Evolutionary conservation across 2,888 invertebrate species (phyloP).

Genomic region (Pseudolycoriella hygida): DNA sequence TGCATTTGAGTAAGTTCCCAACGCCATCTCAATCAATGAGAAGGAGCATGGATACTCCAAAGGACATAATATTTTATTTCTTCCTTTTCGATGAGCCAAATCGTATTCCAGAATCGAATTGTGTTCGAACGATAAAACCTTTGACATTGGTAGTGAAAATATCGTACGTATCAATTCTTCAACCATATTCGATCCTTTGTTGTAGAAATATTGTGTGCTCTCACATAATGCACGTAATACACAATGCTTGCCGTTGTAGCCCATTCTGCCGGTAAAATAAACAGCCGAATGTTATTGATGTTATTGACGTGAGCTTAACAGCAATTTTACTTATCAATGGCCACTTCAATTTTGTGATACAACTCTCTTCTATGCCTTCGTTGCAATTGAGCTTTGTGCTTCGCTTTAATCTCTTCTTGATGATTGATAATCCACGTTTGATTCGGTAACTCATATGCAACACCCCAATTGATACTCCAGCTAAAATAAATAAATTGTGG

Average conservation of each 20-base stretch:
- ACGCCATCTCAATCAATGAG: slow-evolving; percentile 51
- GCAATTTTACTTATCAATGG: slow-evolving; percentile 46
- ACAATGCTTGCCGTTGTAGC: slow-evolving; percentile 53
- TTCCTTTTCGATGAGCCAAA: slow-evolving; percentile 35
- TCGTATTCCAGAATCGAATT: slow-evolving; percentile 46
- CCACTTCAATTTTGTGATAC: slow-evolving; percentile 46
- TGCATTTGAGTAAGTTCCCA: slow-evolving; percentile 32
- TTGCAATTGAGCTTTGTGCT: slow-evolving; percentile 30
- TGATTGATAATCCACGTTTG: slow-evolving; percentile 32
- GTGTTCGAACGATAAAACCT: slow-evolving; percentile 43
- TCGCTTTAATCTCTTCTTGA: slow-evolving; percentile 15
- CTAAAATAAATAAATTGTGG: slow-evolving; percentile 39
- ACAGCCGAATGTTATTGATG: background rate
- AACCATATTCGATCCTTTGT: slow-evolving; percentile 42
- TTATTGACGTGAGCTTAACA: background rate
- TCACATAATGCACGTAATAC: slow-evolving; percentile 57
- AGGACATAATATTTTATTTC: slow-evolving; percentile 32
- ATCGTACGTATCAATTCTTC: slow-evolving; percentile 52
- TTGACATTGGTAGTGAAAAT: slow-evolving; percentile 54
- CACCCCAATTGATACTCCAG: slow-evolving; percentile 51
- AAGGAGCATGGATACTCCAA: slow-evolving; percentile 43
- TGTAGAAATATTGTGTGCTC: slow-evolving; percentile 42
- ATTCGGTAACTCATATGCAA: slow-evolving; percentile 44
- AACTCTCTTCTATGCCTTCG: slow-evolving; percentile 47
- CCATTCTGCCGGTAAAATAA: slow-evolving; percentile 39